phyloP scores from a whole-genome alignment of 2,888 invertebrate species.

The Trachelus iudaicus region DNA sequence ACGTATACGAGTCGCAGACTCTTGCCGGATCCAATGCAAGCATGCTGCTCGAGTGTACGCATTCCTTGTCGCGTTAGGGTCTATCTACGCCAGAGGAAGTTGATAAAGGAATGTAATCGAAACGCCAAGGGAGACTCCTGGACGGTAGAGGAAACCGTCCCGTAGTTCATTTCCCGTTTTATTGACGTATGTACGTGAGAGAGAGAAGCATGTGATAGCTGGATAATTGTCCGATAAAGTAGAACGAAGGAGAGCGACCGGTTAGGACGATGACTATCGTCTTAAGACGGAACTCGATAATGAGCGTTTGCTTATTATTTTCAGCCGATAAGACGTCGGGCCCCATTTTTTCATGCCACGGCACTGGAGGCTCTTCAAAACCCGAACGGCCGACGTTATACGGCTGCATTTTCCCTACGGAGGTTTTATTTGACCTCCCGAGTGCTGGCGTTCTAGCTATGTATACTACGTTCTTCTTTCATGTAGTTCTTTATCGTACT shows the following conservation, averaged over 20 bases:
- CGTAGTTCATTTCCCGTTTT: background rate
- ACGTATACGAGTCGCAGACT: background rate
- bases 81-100: constrained; percentile 4
- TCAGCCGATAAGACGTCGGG: constrained; percentile 16
- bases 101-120: constrained; percentile 9
- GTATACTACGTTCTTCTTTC: background rate
- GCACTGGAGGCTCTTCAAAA: background rate
- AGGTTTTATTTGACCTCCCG: constrained; percentile 1
- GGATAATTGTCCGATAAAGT: background rate
- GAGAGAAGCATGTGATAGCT: background rate
- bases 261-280: background rate
- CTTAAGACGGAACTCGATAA: background rate
- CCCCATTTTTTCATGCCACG: constrained; percentile 1
- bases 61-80: constrained; percentile 4
- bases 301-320: constrained; percentile 19
- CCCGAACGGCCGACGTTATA: background rate
- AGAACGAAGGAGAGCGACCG: background rate
- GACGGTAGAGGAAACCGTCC: background rate
- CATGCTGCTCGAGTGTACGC: background rate
- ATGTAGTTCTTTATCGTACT: constrained; percentile 4
- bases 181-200: background rate
- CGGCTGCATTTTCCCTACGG: constrained; percentile 1
- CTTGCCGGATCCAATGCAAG: background rate
- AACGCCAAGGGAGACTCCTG: background rate
- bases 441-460: background rate